phyloP scores from a whole-genome alignment of 2,888 invertebrate species.

The Minunthozetes semirufus region DNA sequence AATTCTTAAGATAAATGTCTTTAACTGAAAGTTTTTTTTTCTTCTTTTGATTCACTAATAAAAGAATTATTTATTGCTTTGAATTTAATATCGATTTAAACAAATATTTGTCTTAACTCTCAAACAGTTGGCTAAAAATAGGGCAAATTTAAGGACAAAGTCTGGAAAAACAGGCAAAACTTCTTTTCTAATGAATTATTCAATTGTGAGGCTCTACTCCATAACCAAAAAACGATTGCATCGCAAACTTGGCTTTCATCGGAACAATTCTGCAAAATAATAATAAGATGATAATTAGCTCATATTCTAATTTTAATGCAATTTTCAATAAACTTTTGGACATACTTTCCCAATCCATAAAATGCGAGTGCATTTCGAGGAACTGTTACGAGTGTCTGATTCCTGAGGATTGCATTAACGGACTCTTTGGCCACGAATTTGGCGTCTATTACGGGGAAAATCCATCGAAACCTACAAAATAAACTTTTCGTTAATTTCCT shows the following conservation, averaged over 20 bases:
- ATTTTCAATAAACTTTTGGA: too few relatives aligned
- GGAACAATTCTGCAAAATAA: constrained; percentile 36
- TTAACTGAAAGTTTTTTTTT: too few relatives aligned
- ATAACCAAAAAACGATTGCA: constrained; percentile 34
- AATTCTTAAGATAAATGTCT: too few relatives aligned
- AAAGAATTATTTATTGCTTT: too few relatives aligned
- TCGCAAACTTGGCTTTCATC: constrained; percentile 17
- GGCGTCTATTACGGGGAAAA: constrained; percentile 66
- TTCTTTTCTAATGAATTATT: background rate
- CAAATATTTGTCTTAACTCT: too few relatives aligned
- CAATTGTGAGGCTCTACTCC: constrained; percentile 37
- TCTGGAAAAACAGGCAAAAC: too few relatives aligned
- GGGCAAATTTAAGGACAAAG: too few relatives aligned
- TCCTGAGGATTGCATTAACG: constrained; percentile 65
- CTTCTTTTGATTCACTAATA: too few relatives aligned
- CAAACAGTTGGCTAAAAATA: too few relatives aligned
- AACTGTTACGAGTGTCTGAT: constrained; percentile 68
- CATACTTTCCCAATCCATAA: constrained; percentile 36
- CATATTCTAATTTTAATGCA: too few relatives aligned
- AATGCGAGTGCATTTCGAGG: constrained; percentile 51
- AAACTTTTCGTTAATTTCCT: background rate
- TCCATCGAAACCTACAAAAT: constrained; percentile 46
- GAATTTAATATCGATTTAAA: too few relatives aligned
- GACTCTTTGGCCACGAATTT: constrained; percentile 78
- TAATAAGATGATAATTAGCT: too few relatives aligned